These are phyloP conservation scores for Eremobia ochroleuca DNA, from an alignment of 2,888 invertebrate genomes.

Conservation along the genomic window DNA sequence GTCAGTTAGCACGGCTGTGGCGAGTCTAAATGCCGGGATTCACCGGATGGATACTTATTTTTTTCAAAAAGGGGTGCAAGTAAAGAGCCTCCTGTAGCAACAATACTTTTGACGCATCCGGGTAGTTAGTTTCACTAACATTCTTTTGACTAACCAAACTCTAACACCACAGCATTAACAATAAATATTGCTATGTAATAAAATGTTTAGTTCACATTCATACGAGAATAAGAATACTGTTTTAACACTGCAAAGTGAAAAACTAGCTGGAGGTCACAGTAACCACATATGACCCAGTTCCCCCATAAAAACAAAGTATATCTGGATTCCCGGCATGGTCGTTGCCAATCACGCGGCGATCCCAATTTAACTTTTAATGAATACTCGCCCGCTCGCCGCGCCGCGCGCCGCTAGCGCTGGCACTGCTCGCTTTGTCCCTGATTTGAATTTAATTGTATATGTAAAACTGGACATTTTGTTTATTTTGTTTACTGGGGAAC, in stretches of 20 bases:
- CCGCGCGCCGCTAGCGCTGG: constrained; percentile 23
- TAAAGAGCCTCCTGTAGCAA: not conserved
- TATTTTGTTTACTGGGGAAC: constrained; percentile 46
- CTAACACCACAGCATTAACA: not conserved
- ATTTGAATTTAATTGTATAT: constrained; percentile 68
- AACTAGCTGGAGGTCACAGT: constrained; percentile 9
- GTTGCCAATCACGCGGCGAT: constrained; percentile 60
- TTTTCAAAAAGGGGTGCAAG: not conserved
- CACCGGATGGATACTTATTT: not conserved
- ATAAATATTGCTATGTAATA: not conserved
- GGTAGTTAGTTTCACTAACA: not conserved
- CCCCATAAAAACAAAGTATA: constrained; percentile 56
- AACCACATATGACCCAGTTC: constrained; percentile 29
- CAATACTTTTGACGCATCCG: not conserved
- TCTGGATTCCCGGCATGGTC: constrained; percentile 33
- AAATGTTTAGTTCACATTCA: not conserved
- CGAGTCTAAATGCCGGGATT: not conserved
- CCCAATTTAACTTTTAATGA: constrained; percentile 72
- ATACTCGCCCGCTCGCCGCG: constrained; percentile 33
- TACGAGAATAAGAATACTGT: not conserved
- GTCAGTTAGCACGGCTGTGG: not conserved
- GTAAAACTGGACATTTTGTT: constrained; percentile 55
- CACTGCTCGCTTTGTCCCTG: constrained; percentile 35
- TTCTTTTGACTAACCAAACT: not conserved
- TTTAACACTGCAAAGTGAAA: not conserved